Base-by-base conservation (phyloP, 2,888 invertebrate species). In the Selenia dentaria region DNA sequence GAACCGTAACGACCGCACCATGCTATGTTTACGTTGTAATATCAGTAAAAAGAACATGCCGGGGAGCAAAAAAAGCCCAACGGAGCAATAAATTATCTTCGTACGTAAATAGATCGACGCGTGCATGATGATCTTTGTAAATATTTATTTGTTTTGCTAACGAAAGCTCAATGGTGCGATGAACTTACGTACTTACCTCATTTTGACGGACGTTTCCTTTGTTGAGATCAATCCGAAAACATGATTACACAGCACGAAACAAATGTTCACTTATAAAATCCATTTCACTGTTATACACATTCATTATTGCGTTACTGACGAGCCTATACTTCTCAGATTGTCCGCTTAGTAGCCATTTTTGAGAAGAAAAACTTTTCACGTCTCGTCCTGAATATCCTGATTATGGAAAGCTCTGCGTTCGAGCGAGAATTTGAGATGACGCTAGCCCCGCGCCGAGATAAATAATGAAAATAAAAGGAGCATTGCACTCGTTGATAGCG, bases 71-170 rank as follows among this genome's bases (percentile, higher is more conserved):
- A 77, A 74, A 69, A 70, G 68, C 61, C 67, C 61, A 54, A 54
- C 61, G 53, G 62, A 64, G 64, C 68, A 70, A 62, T 78, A 79
- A 81, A 85, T 80, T 78, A 64, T 72, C 54, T 39, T 41, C 50
- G 66, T 71, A 67, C 78, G 74, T 74, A 83, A 83, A 83, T 85
- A 88, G 80, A 78, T 70, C 70, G 64, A 77, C 71, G 76, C 75
- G 71, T 79, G 71, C 65, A 73, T 70, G 62, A 67, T 72, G 62
- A 67, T 72, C 62, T 54, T 53, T 63, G 64, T 77, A 79, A 84
- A 82, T 85, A 87, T 86, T 87, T 86, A 87, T 87, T 87, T 85
- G 84, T 89, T 87, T 88, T 88, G 81, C 74, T 82, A 77, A 79
- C 70, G 67, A 85, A 85, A 85, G 80, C 78, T 79, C 74, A 54